Conservation (phyloP, 1,140 invertebrate genomes). For the Himalopsyche phryganea region DNA sequence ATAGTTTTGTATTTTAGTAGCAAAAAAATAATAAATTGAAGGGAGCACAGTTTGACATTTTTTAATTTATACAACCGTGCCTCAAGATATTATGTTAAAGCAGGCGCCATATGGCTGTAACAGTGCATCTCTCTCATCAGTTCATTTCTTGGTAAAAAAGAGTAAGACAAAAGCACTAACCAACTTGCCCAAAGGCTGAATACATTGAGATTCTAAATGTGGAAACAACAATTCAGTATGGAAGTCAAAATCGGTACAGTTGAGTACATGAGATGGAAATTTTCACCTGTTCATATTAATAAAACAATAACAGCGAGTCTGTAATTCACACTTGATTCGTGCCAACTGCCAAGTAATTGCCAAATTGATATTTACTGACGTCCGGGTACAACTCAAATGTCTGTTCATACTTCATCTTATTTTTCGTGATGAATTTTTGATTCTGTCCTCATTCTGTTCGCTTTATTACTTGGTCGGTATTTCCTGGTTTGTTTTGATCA, state of each 20-base stretch:
- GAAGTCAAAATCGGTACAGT: constrained; percentile 1
- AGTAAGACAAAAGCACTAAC: constrained; percentile 11
- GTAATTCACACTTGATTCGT: too few relatives aligned
- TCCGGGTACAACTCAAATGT: too few relatives aligned
- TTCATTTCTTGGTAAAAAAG: not conserved
- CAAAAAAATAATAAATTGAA: too few relatives aligned
- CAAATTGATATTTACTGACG: too few relatives aligned
- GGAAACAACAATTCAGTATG: constrained; percentile 11
- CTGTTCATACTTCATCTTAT: too few relatives aligned
- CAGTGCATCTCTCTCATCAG: constrained; percentile 17
- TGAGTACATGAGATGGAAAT: constrained; percentile 1
- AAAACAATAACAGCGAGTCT: too few relatives aligned
- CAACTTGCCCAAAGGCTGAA: not conserved
- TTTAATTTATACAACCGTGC: constrained; percentile 20
- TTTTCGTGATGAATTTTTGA: too few relatives aligned
- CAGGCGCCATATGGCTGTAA: constrained; percentile 33
- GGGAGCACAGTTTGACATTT: constrained; percentile 3
- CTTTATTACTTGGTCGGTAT: too few relatives aligned
- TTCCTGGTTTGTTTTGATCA: too few relatives aligned
- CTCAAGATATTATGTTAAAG: constrained; percentile 22
- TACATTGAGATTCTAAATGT: not conserved
- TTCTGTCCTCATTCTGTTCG: too few relatives aligned
- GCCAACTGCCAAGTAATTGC: too few relatives aligned
- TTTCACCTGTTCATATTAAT: constrained; percentile 15
- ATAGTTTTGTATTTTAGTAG: too few relatives aligned